These are phyloP conservation scores for Pseudochirops corinnae DNA, from an alignment of 2,797 vertebrate species.

Conservation along the genomic window DNA sequence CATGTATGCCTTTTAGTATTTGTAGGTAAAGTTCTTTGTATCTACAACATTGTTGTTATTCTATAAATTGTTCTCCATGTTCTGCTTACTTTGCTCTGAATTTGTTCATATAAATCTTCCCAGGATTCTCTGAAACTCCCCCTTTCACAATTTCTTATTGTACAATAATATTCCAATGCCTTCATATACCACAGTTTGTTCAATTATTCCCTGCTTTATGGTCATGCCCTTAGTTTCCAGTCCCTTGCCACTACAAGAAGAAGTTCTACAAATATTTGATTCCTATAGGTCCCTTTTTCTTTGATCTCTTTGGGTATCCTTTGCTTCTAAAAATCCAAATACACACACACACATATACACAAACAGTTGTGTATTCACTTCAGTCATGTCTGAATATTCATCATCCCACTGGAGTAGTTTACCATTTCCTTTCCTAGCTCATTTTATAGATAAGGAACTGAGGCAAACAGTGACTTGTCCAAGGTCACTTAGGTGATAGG, in stretches of 20 bases:
- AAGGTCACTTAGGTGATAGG: background rate
- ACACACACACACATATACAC: background rate
- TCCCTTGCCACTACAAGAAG: background rate
- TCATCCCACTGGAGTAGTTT: no score
- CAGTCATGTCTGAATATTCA: no score
- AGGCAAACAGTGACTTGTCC: background rate
- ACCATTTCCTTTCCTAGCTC: no score
- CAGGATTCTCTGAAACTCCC: background rate
- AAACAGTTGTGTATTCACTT: no score
- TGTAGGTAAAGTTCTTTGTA: background rate
- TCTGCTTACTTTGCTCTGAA: background rate
- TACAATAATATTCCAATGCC: background rate
- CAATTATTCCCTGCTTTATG: background rate
- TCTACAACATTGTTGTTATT: background rate
- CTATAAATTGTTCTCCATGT: background rate
- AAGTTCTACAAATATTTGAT: background rate
- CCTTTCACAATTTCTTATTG: background rate
- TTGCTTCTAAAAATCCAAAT: background rate
- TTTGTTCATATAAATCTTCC: background rate
- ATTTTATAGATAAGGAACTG: background rate
- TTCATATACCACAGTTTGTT: background rate
- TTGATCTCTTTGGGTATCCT: background rate
- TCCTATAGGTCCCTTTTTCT: background rate
- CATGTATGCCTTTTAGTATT: background rate
- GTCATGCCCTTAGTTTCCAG: background rate